Percentiles rank a stretch among this genome's conserved stretches.
phyloP scores from a whole-genome alignment of 2,888 invertebrate genomes.

The Exephanes ischioxanthus region DNA sequence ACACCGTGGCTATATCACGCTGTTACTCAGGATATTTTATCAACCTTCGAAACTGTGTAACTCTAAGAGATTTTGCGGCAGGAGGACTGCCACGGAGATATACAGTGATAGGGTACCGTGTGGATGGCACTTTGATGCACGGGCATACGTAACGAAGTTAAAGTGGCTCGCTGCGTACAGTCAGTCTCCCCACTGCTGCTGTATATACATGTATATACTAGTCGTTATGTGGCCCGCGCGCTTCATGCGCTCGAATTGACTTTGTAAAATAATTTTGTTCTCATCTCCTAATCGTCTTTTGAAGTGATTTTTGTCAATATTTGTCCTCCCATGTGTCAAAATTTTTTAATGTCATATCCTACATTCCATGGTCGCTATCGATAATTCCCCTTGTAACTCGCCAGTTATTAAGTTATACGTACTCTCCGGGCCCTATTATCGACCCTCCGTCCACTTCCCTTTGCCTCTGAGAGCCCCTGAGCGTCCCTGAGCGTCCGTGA shows the following conservation, averaged over 20 bases:
- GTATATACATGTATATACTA: neutral
- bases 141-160: conserved; percentile 62
- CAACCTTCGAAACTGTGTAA: conserved; percentile 23
- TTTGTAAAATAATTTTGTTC: neutral
- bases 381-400: too few relatives aligned
- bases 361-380: too few relatives aligned
- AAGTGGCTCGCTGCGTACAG: conserved; percentile 22
- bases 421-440: too few relatives aligned
- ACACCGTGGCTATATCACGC: neutral
- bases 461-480: too few relatives aligned
- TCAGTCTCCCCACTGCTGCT: neutral
- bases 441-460: too few relatives aligned
- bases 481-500: too few relatives aligned
- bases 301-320: neutral
- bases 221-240: neutral
- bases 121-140: conserved; percentile 60
- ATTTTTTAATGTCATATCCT: too few relatives aligned
- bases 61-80: conserved; percentile 6
- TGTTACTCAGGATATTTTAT: conserved; percentile 41
- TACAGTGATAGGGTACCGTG: conserved; percentile 48
- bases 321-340: neutral
- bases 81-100: neutral
- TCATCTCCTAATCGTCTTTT: neutral
- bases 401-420: too few relatives aligned
- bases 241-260: neutral